A percentile compares a stretch with the other conserved stretches of the same genome.
These are phyloP conservation scores for Pseudorhombus dupliciocellatus DNA, from an alignment of 2,113 vertebrate genomes.

Conservation along the genomic window DNA sequence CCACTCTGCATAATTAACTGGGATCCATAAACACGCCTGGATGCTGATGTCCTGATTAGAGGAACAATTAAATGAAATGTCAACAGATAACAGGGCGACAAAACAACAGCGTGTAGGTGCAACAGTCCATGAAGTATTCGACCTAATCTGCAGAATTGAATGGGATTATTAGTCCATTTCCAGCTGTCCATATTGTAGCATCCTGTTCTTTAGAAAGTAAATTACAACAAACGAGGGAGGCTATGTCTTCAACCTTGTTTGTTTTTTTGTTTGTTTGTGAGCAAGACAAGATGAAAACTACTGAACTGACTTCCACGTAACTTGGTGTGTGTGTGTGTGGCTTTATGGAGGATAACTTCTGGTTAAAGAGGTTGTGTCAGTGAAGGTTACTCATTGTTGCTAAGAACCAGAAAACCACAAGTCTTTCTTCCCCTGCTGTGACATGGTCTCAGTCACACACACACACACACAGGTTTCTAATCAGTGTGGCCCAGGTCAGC, in stretches of 20 bases:
- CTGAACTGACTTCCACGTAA: too few relatives aligned
- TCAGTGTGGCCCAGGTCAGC: constrained; percentile 38
- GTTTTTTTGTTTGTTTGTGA: too few relatives aligned
- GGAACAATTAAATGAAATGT: background rate
- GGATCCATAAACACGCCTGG: constrained; percentile 44
- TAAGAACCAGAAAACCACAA: constrained; percentile 33
- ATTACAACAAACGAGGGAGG: too few relatives aligned
- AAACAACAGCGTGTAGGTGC: too few relatives aligned
- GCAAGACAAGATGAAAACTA: too few relatives aligned
- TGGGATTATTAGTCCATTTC: too few relatives aligned
- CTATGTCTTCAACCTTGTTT: too few relatives aligned
- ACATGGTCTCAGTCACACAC: constrained; percentile 15
- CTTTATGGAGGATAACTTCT: constrained; percentile 18
- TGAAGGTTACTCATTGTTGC: constrained; percentile 44
- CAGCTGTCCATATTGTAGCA: too few relatives aligned
- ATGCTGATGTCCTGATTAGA: constrained; percentile 26
- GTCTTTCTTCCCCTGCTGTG: constrained; percentile 21
- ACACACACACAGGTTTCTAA: constrained; percentile 19
- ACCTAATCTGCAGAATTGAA: too few relatives aligned
- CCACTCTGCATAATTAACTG: constrained; percentile 49
- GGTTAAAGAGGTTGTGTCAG: constrained; percentile 29
- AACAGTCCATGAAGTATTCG: too few relatives aligned
- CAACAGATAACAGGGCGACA: background rate
- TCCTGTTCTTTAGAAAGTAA: too few relatives aligned
- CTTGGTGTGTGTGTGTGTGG: background rate